Evolutionary conservation across 2,113 vertebrate species (phyloP).

Genomic region (Oreocharis arfaki): DNA sequence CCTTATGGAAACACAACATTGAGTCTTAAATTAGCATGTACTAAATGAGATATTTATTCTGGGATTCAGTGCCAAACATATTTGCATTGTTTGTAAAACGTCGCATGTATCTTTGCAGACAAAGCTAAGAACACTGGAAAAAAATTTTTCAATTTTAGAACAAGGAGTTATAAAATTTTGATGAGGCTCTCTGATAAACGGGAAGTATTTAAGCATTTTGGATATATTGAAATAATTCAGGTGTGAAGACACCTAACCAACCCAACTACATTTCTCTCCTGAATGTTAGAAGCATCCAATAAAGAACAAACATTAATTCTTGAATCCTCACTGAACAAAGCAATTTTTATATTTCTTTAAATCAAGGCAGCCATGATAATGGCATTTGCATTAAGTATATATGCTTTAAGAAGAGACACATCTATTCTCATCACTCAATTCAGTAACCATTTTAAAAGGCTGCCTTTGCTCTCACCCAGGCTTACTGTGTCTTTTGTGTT

Average conservation of each 20-base stretch:
- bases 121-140: neutral
- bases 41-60: neutral
- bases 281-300: neutral
- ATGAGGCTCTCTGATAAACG: neutral
- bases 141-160: neutral
- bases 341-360: neutral
- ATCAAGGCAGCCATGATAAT: neutral
- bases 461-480: neutral
- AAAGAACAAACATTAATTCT: neutral
- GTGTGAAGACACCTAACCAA: neutral
- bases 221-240: neutral
- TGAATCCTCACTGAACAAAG: neutral
- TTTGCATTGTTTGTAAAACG: neutral
- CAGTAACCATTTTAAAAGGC: neutral
- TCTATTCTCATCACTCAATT: neutral
- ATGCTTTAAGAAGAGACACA: neutral
- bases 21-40: neutral
- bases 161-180: neutral
- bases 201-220: neutral
- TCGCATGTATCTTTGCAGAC: neutral
- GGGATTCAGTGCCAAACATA: neutral
- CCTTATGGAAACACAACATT: neutral
- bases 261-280: neutral
- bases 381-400: neutral
- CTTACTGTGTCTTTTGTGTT: neutral